A percentile compares a stretch with the other conserved stretches of the same genome.
phyloP scores from a whole-genome alignment of 1,140 invertebrate species.

The Caenorhabditis briggsae region DNA sequence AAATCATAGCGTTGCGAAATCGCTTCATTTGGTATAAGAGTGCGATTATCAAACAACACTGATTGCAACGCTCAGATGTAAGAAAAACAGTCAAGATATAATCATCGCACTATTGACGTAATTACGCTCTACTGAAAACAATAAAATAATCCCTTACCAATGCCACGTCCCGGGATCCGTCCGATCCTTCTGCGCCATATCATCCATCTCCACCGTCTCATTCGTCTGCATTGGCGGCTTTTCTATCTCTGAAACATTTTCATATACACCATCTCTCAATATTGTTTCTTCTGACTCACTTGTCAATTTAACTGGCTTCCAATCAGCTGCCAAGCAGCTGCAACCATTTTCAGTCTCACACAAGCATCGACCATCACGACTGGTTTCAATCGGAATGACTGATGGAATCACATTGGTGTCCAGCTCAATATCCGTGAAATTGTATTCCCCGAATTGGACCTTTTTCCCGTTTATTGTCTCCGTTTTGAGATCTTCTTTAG shows the following conservation, averaged over 20 bases:
- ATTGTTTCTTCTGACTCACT: slow-evolving; percentile 61
- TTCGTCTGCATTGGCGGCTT: neutral
- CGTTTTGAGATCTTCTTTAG: slow-evolving; percentile 66
- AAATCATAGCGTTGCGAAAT: no score
- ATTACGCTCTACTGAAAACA: no score
- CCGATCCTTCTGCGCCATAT: neutral
- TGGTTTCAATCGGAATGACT: slow-evolving; percentile 75
- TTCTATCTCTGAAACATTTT: slow-evolving; percentile 34
- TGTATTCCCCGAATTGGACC: slow-evolving; percentile 73
- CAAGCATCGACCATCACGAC: slow-evolving; percentile 73
- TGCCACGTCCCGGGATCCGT: neutral
- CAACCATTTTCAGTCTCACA: slow-evolving; percentile 76
- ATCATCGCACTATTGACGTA: no score
- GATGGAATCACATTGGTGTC: slow-evolving; percentile 74
- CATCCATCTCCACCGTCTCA: neutral
- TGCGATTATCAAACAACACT: no score
- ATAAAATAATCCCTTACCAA: neutral
- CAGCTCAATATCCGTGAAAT: slow-evolving; percentile 75
- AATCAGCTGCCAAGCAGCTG: slow-evolving; percentile 76
- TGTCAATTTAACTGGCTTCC: slow-evolving; percentile 68
- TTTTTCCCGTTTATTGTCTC: slow-evolving; percentile 70
- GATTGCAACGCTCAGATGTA: no score
- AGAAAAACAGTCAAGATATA: no score
- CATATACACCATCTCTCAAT: neutral
- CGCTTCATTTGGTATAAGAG: no score